Evolutionary conservation across 2,797 vertebrate species (phyloP).

Genomic region (Dendrocincla tyrannina): DNA sequence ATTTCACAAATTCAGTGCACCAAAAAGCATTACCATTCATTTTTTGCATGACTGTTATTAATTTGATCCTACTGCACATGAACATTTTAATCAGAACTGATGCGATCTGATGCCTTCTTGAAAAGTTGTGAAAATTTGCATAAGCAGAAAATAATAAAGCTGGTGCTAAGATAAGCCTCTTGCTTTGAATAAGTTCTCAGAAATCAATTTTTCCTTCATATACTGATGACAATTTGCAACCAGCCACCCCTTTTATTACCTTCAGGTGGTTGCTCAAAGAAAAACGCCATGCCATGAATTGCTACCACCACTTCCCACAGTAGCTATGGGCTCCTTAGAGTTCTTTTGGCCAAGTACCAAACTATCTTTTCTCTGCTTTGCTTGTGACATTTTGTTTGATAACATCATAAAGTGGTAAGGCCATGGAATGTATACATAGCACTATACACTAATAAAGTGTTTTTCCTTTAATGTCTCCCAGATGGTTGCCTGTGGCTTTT

Average conservation of each 20-base stretch:
- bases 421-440: neutral
- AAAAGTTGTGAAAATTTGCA: neutral
- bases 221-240: neutral
- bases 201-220: neutral
- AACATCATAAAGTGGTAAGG: conserved; percentile 2
- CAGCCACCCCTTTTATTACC: neutral
- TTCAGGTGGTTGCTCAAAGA: neutral
- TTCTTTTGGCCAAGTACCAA: conserved; percentile 14
- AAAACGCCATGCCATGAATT: neutral
- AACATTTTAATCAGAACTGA: neutral
- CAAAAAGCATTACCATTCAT: neutral
- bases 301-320: neutral
- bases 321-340: neutral
- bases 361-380: neutral
- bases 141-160: neutral
- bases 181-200: neutral
- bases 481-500: conserved; percentile 19
- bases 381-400: conserved; percentile 48
- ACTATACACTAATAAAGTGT: neutral
- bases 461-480: conserved; percentile 38
- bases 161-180: neutral
- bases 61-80: neutral
- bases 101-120: neutral
- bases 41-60: neutral
- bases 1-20: neutral